Base-by-base conservation (phyloP, 2,888 invertebrate genomes). In the Quadriops clusia region DNA sequence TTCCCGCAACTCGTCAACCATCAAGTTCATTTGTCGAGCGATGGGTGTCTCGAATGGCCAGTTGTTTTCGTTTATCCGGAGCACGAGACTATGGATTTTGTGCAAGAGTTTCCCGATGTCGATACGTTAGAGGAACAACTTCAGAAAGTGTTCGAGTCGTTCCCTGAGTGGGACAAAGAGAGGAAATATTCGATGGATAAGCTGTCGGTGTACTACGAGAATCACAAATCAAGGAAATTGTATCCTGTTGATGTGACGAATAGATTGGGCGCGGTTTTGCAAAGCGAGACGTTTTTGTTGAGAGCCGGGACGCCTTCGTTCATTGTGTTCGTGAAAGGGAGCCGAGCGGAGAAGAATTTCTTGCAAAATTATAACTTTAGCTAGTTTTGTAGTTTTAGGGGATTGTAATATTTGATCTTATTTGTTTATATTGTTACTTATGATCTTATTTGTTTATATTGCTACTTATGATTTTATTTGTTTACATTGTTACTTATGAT, bases 31-130 rank as follows among this genome's bases (percentile, higher is more conserved):
- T 47, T 83, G 7, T 68, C 70, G 38, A 62, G 71, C 47, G 59
- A 73, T 1, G 46, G 63, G 8, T 63, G 61, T 7, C 58, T 95
- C 7, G 61, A 77, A 28, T 95, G 93, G 93, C 94, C 94, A 0
- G 78, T 90, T 0, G 64, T 86, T 10, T 74, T 94, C 42, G 63
- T 87, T 7, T 95, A 93, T 58, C 94, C 94, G 0, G 91, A 94
- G 60, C 78, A 78, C 50, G 67, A 77, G 34, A 75, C 82, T 47
- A 83, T 87, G 27, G 95, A 97, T 58, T 85, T 90, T 45, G 70
- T 95, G 21, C 77, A 82, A 54, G 70, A 72, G 34, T 84, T 91
- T 49, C 69, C 73, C 6, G 91, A 93, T 61, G 70, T 76, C 44
- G 67, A 69, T 1, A 61, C 66, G 66, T 73, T 70, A 55, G 55